Conservation (phyloP, 2,113 vertebrate genomes). For the Lethenteron camtschaticum region DNA sequence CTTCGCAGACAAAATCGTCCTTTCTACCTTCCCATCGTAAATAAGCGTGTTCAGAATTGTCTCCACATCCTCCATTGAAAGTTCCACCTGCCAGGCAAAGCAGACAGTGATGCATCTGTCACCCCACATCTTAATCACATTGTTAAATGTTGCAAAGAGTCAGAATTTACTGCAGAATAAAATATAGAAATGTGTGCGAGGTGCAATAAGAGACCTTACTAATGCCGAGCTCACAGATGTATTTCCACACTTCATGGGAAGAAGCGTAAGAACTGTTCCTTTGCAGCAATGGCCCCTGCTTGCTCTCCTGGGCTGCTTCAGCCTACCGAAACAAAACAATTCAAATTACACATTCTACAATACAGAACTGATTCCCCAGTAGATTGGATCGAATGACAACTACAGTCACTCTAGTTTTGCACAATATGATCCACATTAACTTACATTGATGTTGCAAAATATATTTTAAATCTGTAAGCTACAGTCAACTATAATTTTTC, state of each 20-base stretch:
- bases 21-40: conserved; percentile 91
- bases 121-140: no score
- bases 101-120: background rate
- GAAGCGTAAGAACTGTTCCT: conserved; percentile 86
- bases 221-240: conserved; percentile 83
- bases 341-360: no score
- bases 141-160: no score
- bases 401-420: no score
- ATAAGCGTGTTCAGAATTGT: conserved; percentile 93
- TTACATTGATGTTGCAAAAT: no score
- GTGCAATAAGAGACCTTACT: conserved; percentile 40
- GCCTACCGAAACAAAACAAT: conserved; percentile 22
- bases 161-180: no score
- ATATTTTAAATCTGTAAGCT: no score
- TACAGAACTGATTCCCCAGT: no score
- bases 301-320: conserved; percentile 59
- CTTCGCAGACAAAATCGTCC: conserved; percentile 83
- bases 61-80: conserved; percentile 98
- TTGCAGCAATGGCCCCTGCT: conserved; percentile 87
- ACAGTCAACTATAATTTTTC: no score
- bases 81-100: conserved; percentile 44
- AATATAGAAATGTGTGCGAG: background rate
- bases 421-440: no score
- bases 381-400: no score
- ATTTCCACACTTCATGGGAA: conserved; percentile 96